phyloP scores from a whole-genome alignment of 2,888 invertebrate species.

The Stegana nigrithorax region DNA sequence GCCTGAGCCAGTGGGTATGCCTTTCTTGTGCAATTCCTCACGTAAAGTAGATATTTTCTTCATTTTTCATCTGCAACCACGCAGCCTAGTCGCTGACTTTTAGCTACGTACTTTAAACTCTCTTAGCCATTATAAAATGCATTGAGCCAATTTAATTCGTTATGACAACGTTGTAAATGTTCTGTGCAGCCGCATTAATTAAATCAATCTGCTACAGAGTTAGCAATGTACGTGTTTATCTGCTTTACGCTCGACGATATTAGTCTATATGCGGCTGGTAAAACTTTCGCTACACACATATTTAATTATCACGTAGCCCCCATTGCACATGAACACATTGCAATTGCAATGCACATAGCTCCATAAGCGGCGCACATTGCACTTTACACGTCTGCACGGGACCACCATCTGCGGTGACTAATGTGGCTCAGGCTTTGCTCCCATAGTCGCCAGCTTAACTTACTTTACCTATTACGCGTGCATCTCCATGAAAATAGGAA shows the following conservation, averaged over 20 bases:
- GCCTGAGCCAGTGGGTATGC: too few relatives aligned
- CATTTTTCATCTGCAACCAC: too few relatives aligned
- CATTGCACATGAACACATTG: neutral
- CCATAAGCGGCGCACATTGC: neutral
- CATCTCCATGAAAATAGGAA: neutral
- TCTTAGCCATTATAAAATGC: too few relatives aligned
- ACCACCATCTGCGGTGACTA: neutral
- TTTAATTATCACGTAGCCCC: conserved; percentile 17
- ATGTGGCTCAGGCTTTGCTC: too few relatives aligned
- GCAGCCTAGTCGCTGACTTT: too few relatives aligned
- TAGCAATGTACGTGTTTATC: neutral
- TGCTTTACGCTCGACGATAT: neutral
- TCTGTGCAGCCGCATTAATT: neutral
- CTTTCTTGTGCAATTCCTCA: too few relatives aligned
- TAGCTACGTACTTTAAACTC: too few relatives aligned
- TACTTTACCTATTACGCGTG: neutral
- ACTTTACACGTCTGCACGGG: neutral
- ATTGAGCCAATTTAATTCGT: too few relatives aligned
- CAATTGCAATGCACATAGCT: neutral
- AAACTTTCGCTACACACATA: conserved; percentile 19
- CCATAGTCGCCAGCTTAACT: neutral
- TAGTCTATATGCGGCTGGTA: conserved; percentile 2
- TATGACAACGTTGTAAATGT: neutral
- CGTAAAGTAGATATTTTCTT: too few relatives aligned
- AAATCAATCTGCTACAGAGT: neutral